phyloP scores from a whole-genome alignment of 2,797 vertebrate genomes.

The Allobates femoralis region DNA sequence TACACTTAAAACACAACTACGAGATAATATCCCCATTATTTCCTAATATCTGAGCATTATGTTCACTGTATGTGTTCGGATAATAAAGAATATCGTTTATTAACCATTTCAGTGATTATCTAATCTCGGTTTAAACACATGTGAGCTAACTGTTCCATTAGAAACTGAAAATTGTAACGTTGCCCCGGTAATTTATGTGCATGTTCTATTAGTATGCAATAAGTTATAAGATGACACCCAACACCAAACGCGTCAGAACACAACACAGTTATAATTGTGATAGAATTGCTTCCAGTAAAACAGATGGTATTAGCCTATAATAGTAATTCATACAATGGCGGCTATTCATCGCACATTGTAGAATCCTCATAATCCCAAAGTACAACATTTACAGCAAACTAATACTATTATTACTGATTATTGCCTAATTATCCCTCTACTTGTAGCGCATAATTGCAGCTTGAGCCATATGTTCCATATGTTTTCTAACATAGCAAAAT shows the following conservation, averaged over 20 bases:
- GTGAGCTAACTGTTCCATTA: no score
- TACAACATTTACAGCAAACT: slow-evolving; percentile 35
- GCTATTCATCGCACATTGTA: slow-evolving; percentile 3
- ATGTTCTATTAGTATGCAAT: no score
- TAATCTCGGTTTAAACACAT: no score
- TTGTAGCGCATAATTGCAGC: slow-evolving; percentile 43
- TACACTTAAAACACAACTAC: no score
- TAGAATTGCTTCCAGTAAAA: neutral
- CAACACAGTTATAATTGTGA: neutral
- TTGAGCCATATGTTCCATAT: slow-evolving; percentile 51
- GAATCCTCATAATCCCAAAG: slow-evolving; percentile 16
- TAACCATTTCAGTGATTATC: no score
- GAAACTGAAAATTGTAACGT: no score
- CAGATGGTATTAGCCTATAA: slow-evolving; percentile 1
- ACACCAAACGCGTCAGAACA: neutral
- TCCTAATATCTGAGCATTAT: no score
- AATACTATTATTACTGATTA: slow-evolving; percentile 53
- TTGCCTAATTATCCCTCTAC: slow-evolving; percentile 43
- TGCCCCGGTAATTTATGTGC: no score
- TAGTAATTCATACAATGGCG: neutral
- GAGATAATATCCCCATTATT: no score
- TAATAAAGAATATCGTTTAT: no score
- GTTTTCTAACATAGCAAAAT: slow-evolving; percentile 48
- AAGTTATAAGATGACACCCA: no score
- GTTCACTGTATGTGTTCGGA: no score